Conservation (phyloP, 2,888 invertebrate genomes). For the Megalurothrips usitatus region DNA sequence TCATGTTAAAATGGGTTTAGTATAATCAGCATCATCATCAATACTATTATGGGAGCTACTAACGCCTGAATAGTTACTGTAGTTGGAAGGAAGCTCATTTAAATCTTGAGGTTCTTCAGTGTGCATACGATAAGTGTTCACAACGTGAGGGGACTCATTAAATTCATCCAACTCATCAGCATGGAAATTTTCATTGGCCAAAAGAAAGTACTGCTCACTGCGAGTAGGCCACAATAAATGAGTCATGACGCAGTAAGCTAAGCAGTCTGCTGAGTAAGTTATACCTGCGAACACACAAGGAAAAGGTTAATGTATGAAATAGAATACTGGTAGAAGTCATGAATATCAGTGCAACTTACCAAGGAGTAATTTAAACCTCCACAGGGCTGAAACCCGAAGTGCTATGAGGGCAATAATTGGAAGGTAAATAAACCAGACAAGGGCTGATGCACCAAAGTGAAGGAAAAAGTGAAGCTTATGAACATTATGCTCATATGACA, state of each 20-base stretch:
- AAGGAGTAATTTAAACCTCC: conserved; percentile 90
- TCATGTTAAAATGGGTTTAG: background rate
- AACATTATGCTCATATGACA: conserved; percentile 73
- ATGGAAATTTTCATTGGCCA: conserved; percentile 52
- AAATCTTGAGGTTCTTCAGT: conserved; percentile 47
- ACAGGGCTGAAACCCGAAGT: conserved; percentile 86
- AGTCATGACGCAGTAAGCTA: conserved; percentile 92
- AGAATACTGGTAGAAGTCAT: background rate
- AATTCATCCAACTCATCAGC: conserved; percentile 83
- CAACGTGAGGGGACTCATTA: conserved; percentile 83
- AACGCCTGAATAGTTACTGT: background rate
- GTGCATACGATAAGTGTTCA: conserved; percentile 49
- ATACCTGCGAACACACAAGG: conserved; percentile 66
- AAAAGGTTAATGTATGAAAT: conserved; percentile 23
- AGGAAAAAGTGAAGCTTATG: conserved; percentile 87
- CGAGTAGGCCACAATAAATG: conserved; percentile 94
- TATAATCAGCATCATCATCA: conserved; percentile 3
- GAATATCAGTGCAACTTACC: conserved; percentile 54
- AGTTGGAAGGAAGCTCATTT: background rate
- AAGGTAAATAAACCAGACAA: conserved; percentile 97
- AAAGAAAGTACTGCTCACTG: conserved; percentile 83
- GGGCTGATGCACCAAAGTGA: conserved; percentile 94
- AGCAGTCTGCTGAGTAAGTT: conserved; percentile 90
- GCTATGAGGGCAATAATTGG: conserved; percentile 92
- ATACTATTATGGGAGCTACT: background rate